Percentiles rank a stretch among this genome's conserved stretches.
These are phyloP conservation scores for Tangara arthus DNA, from an alignment of 2,797 vertebrate genomes.

Conservation along the genomic window DNA sequence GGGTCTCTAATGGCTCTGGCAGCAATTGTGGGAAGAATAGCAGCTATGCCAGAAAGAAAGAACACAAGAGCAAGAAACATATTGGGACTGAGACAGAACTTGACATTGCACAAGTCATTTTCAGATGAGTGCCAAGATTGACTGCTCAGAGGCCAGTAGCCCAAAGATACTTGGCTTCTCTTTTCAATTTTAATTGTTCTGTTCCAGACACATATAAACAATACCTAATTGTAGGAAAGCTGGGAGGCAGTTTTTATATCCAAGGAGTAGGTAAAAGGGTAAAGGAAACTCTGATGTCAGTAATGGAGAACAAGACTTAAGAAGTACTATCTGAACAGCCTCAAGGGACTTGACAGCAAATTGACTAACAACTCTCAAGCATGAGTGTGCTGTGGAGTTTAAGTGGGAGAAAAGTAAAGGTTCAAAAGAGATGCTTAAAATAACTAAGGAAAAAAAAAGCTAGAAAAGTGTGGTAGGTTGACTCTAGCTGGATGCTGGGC, in stretches of 20 bases:
- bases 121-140: background rate
- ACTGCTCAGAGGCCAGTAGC: conserved; percentile 1
- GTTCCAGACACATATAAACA: conserved; percentile 10
- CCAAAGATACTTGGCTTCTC: conserved; percentile 18
- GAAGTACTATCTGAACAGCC: background rate
- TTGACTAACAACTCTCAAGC: background rate
- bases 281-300: conserved; percentile 5
- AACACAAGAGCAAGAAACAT: background rate
- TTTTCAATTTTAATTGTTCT: background rate
- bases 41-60: background rate
- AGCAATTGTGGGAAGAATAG: conserved; percentile 10
- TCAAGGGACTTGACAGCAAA: background rate
- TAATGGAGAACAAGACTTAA: background rate
- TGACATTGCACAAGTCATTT: conserved; percentile 1
- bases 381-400: background rate
- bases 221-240: conserved; percentile 8
- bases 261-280: conserved; percentile 27
- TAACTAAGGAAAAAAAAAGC: background rate
- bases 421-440: background rate
- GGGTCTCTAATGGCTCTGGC: background rate
- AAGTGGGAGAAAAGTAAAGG: conserved; percentile 34
- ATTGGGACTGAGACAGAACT: background rate
- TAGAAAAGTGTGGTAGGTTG: background rate
- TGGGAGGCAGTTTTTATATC: background rate
- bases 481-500: background rate